Evolutionary conservation across 2,113 vertebrate genomes (phyloP).

Genomic region (Mionectes macconnelli): DNA sequence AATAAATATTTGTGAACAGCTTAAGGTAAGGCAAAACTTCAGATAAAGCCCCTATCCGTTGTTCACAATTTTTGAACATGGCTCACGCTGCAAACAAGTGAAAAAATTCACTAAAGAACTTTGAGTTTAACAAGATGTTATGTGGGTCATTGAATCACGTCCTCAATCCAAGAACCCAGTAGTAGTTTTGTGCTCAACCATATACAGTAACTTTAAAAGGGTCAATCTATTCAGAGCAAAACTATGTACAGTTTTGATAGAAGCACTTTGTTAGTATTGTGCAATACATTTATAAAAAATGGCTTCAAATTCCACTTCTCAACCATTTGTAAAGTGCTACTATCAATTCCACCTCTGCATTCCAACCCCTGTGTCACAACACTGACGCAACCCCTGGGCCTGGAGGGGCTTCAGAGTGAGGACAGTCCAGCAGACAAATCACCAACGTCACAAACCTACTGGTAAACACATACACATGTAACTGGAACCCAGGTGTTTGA

Average conservation of each 20-base stretch:
- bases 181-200: conserved; percentile 71
- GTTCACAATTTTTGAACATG: conserved; percentile 69
- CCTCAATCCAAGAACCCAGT: conserved; percentile 72
- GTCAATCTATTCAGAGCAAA: conserved; percentile 61
- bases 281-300: conserved; percentile 79
- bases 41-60: conserved; percentile 71
- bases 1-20: conserved; percentile 81
- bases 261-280: conserved; percentile 78
- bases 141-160: conserved; percentile 54
- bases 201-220: conserved; percentile 62
- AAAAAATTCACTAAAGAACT: conserved; percentile 70
- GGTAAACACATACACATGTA: conserved; percentile 74
- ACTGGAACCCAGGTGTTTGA: conserved; percentile 58
- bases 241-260: conserved; percentile 73
- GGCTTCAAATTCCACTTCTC: conserved; percentile 78
- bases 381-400: neutral
- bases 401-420: conserved; percentile 33
- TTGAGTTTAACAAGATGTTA: conserved; percentile 20
- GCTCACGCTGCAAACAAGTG: conserved; percentile 71
- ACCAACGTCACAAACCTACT: conserved; percentile 77
- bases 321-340: conserved; percentile 82
- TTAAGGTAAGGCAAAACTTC: conserved; percentile 80
- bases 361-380: conserved; percentile 31
- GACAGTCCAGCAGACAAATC: conserved; percentile 69
- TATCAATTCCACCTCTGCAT: conserved; percentile 65